Evolutionary conservation across 2,888 invertebrate species (phyloP).

Genomic region (Chymomyza procnemis): DNA sequence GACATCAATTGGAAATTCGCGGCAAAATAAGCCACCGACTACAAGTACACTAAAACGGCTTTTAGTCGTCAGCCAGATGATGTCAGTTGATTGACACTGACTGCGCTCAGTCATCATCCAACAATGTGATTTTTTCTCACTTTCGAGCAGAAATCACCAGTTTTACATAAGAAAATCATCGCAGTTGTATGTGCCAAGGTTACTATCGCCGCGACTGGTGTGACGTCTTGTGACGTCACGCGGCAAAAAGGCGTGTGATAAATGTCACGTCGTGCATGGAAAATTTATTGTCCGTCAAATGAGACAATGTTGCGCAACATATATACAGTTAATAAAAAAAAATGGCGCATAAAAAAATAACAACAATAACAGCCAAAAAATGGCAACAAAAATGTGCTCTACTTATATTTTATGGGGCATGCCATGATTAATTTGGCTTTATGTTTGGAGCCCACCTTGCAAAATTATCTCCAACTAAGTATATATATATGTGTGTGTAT

Average conservation of each 20-base stretch:
- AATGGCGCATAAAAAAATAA: background rate
- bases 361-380: conserved; percentile 1
- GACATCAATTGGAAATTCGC: no score
- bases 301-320: background rate
- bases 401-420: conserved; percentile 33
- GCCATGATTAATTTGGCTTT: conserved; percentile 59
- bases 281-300: background rate
- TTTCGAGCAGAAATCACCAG: background rate
- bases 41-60: background rate
- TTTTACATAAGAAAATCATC: background rate
- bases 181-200: background rate
- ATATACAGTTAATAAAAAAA: background rate
- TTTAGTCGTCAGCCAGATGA: background rate
- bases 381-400: background rate
- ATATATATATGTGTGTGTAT: background rate
- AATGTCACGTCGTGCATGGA: background rate
- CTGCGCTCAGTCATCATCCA: background rate
- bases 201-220: background rate
- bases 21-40: no score
- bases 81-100: background rate
- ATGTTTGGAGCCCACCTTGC: conserved; percentile 28
- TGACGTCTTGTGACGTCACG: background rate
- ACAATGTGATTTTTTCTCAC: background rate
- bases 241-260: background rate
- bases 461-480: conserved; percentile 6